Percentiles rank a stretch among this genome's conserved stretches.
Evolutionary conservation across 1,140 invertebrate genomes (phyloP).

Genomic region (Mamestra configurata): DNA sequence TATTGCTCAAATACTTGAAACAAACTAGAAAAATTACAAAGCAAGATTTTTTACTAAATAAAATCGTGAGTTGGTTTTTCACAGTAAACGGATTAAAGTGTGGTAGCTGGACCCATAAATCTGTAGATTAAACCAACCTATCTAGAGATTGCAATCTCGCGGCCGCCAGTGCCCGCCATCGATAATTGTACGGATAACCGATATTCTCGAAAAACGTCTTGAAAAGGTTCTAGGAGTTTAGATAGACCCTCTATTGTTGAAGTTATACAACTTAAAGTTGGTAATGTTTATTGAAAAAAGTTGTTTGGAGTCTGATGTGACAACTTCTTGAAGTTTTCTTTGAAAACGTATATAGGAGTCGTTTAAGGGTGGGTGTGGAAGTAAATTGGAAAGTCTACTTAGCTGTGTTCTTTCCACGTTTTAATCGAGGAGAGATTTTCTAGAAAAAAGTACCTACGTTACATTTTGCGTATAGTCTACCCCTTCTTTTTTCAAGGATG

Average conservation of each 20-base stretch:
- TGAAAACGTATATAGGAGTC: background rate
- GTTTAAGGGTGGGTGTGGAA: background rate
- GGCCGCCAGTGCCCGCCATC: constrained; percentile 68
- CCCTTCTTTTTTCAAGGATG: no score
- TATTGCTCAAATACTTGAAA: background rate
- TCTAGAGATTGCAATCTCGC: constrained; percentile 79
- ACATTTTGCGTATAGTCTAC: no score
- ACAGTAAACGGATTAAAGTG: constrained; percentile 62
- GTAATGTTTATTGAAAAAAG: constrained; percentile 36
- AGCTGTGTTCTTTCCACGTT: no score
- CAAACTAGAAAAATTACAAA: constrained; percentile 18
- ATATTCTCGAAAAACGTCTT: constrained; percentile 70
- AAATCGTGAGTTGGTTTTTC: constrained; percentile 54
- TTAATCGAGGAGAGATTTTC: no score
- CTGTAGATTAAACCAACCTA: constrained; percentile 81
- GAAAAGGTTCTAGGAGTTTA: constrained; percentile 69
- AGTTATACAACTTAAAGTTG: constrained; percentile 27
- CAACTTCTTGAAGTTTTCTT: constrained; percentile 33
- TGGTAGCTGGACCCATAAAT: constrained; percentile 75
- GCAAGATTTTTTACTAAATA: constrained; percentile 35
- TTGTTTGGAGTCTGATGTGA: constrained; percentile 24
- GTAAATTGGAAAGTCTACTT: background rate
- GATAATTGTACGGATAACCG: constrained; percentile 81
- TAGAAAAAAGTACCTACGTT: no score
- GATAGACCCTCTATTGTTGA: constrained; percentile 48